Base-by-base conservation (phyloP, 1,140 invertebrate genomes). In the Sarcophaga peregrina region DNA sequence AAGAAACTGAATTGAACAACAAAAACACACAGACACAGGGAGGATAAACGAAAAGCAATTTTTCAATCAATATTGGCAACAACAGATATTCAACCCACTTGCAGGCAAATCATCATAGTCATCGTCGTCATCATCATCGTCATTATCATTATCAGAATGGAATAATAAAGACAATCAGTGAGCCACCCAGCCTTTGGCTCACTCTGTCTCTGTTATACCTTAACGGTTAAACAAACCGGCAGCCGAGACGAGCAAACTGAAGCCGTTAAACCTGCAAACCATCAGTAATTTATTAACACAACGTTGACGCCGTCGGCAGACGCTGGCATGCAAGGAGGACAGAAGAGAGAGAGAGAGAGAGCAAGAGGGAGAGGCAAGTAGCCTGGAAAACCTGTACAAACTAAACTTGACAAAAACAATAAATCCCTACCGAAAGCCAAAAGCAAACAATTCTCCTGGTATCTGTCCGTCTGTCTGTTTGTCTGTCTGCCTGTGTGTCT, bases 371-470 rank as follows among this genome's bases (percentile, higher is more conserved):
- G 54, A 13, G 54, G 13, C 54, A 37, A 4, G 25, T 37, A 58
- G 54, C 54, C 7, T 17, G 62, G 62, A 68, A 68, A 68, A 68
- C 62, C 62, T 68, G 62, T 68, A 68, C 62, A 68, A 68, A 68
- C 62, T 68, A 68, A 68, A 68, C 62, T 68, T 68, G 62, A 68
- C 62, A 68, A 68, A 68, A 68, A 68, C 62, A 68, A 68, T n/a
- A 68, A 68, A 68, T 68, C 62, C 62, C 17, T 20, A 68, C n/a
- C 62, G 20, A 68, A 68, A 68, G 62, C 62, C 62, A 68, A 68
- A 68, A 68, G 62, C n/a, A 68, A 68, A 68, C 8, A 58, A 13
- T n/a, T 46, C 47, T 76, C 46, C 25, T 37, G 25, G 25, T 2
- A 37, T 37, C 25, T 37, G 0, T 15, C 46, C 47, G 45, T 75